Percentiles rank a stretch among this genome's conserved stretches.
Conservation (phyloP, 2,888 invertebrate species). For the Creontiades dilutus region DNA sequence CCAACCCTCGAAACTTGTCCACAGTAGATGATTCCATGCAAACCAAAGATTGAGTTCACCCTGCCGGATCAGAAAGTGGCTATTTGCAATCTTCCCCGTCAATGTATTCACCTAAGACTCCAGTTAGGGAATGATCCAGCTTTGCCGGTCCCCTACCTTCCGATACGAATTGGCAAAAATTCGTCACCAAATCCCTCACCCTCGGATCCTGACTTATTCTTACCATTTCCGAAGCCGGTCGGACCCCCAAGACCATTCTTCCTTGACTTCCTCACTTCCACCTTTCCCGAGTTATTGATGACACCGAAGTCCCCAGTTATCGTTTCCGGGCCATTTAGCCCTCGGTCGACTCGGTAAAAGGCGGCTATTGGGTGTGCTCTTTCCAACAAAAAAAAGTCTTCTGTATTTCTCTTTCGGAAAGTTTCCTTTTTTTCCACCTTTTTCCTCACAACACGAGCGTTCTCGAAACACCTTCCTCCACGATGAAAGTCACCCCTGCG, state of each 20-base stretch:
- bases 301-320: conserved; percentile 28
- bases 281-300: conserved; percentile 21
- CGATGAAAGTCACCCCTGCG: conserved; percentile 7
- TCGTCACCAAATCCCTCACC: too few relatives aligned
- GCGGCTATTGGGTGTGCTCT: conserved; percentile 7
- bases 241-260: background rate
- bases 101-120: too few relatives aligned
- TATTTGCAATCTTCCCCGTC: too few relatives aligned
- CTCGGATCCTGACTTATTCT: background rate
- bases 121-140: too few relatives aligned
- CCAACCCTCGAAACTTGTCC: too few relatives aligned
- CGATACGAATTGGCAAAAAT: too few relatives aligned
- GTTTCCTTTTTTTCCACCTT: conserved; percentile 9
- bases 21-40: too few relatives aligned
- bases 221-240: background rate
- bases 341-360: conserved; percentile 9
- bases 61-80: too few relatives aligned
- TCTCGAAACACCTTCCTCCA: background rate
- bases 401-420: background rate
- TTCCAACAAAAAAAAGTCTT: background rate
- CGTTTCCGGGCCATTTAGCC: conserved; percentile 28
- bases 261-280: background rate
- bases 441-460: background rate
- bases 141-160: too few relatives aligned
- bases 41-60: too few relatives aligned